These are phyloP conservation scores for Pungitius pungitius DNA, from an alignment of 2,113 vertebrate species.

Conservation along the genomic window DNA sequence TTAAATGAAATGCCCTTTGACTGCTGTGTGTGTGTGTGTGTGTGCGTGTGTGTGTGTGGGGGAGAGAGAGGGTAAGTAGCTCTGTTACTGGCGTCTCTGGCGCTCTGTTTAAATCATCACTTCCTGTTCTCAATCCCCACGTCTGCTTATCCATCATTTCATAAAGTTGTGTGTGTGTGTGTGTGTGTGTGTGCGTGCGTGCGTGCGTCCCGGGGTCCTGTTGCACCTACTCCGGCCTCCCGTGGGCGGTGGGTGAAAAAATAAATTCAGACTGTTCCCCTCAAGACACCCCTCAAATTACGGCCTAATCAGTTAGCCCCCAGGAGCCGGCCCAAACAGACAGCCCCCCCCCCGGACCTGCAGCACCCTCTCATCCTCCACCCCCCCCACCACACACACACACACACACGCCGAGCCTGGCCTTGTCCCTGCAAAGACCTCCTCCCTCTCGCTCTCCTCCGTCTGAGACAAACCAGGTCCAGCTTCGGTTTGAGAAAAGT, in stretches of 20 bases:
- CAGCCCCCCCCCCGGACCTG: constrained; percentile 59
- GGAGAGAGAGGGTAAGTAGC: constrained; percentile 7
- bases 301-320: constrained; percentile 79
- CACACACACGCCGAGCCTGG: constrained; percentile 42
- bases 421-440: constrained; percentile 81
- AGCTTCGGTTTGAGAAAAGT: constrained; percentile 61
- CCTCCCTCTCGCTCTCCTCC: constrained; percentile 36
- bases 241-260: constrained; percentile 57
- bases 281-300: constrained; percentile 76
- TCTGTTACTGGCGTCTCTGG: constrained; percentile 68
- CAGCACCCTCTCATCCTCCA: constrained; percentile 61
- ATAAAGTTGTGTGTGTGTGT: constrained; percentile 43
- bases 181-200: constrained; percentile 11
- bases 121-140: constrained; percentile 78
- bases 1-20: constrained; percentile 29
- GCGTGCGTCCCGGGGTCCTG: constrained; percentile 53
- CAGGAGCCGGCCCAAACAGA: constrained; percentile 53
- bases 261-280: constrained; percentile 46
- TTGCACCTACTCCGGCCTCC: constrained; percentile 75
- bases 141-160: constrained; percentile 77
- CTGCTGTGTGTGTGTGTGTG: constrained; percentile 8
- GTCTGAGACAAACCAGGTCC: constrained; percentile 80
- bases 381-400: constrained; percentile 15
- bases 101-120: constrained; percentile 78
- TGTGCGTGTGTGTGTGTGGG: constrained; percentile 4